phyloP scores from a whole-genome alignment of 2,888 invertebrate genomes.

The Malthinus flaveolus region DNA sequence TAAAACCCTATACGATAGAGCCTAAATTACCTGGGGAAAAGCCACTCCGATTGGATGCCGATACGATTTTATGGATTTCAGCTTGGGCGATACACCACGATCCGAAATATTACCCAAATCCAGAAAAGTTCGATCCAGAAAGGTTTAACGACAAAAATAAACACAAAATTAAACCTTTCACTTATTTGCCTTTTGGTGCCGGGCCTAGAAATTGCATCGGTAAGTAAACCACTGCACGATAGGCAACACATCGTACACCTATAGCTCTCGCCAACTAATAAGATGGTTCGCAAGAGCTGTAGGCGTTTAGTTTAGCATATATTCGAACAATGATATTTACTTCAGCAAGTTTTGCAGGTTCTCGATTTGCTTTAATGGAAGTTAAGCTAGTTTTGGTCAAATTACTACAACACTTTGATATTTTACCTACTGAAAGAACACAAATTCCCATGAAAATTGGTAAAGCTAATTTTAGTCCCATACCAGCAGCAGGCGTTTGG shows the following conservation, averaged over 20 bases:
- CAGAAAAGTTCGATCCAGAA: conserved; percentile 46
- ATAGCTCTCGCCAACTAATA: no score
- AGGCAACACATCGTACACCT: no score
- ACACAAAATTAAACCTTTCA: conserved; percentile 52
- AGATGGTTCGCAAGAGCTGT: no score
- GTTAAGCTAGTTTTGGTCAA: not conserved
- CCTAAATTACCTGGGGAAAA: conserved; percentile 29
- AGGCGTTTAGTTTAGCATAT: no score
- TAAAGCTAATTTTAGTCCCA: not conserved
- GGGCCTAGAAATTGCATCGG: conserved; percentile 69
- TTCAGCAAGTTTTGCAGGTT: not conserved
- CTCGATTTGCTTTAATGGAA: not conserved
- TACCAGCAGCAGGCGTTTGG: not conserved
- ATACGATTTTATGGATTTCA: conserved; percentile 36
- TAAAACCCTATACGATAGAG: conserved; percentile 35
- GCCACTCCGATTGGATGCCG: conserved; percentile 27
- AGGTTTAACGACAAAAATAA: conserved; percentile 58
- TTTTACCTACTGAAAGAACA: not conserved
- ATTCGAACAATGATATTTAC: no score
- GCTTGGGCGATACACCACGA: conserved; percentile 40
- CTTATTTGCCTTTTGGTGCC: conserved; percentile 49
- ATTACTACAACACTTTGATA: not conserved
- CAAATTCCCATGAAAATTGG: not conserved
- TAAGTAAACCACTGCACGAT: conserved; percentile 21
- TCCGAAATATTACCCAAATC: conserved; percentile 41